Evolutionary conservation across 2,888 invertebrate species (phyloP).

Genomic region (Melipona beecheii): DNA sequence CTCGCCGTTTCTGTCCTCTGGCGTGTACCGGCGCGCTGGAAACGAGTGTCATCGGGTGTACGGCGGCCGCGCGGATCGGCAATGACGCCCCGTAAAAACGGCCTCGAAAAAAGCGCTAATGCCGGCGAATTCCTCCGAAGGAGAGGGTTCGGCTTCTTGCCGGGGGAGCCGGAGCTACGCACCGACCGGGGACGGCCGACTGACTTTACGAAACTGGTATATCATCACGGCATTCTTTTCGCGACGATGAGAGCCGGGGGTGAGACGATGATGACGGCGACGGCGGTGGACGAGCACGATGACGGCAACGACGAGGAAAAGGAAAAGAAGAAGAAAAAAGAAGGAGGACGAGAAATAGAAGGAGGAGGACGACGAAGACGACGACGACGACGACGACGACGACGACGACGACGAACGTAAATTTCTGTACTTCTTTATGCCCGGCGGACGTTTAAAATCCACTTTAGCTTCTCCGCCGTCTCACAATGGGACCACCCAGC

Average conservation of each 20-base stretch:
- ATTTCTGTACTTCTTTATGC: conserved; percentile 68
- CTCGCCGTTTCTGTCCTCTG: not conserved
- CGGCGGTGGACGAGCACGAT: not conserved
- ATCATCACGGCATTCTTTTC: conserved; percentile 68
- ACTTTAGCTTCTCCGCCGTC: conserved; percentile 60
- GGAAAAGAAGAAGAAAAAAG: not conserved
- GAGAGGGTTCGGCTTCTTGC: conserved; percentile 49
- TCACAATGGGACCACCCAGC: conserved; percentile 69
- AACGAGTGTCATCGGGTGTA: conserved; percentile 67
- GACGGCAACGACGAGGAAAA: not conserved
- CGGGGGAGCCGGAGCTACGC: conserved; percentile 12
- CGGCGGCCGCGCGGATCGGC: conserved; percentile 45
- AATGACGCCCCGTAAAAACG: conserved; percentile 60
- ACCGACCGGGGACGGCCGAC: conserved; percentile 29
- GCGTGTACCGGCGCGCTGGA: conserved; percentile 40
- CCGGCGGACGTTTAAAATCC: conserved; percentile 68
- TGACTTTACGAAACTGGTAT: conserved; percentile 63
- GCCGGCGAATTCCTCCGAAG: conserved; percentile 62
- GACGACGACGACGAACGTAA: conserved; percentile 56
- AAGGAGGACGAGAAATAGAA: not conserved
- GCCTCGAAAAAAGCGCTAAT: conserved; percentile 66
- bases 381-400: not conserved
- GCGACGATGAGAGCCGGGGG: conserved; percentile 28
- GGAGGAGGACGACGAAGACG: not conserved
- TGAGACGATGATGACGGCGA: not conserved